These are phyloP conservation scores for Drosophila arizonae DNA, from an alignment of 1,140 invertebrate genomes.

Conservation along the genomic window DNA sequence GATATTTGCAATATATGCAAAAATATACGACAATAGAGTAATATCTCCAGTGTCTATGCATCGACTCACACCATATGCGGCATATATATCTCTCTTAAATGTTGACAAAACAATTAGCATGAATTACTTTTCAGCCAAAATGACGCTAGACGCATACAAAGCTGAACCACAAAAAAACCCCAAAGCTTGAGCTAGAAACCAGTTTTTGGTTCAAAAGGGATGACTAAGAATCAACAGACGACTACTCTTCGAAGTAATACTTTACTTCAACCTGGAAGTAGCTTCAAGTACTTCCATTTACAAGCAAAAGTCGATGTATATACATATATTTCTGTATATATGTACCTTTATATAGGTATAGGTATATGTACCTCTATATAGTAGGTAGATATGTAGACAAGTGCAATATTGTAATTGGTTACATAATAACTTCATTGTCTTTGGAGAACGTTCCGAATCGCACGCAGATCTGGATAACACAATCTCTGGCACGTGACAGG, in stretches of 20 bases:
- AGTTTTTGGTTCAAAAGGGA: constrained; percentile 30
- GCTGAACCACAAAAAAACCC: constrained; percentile 27
- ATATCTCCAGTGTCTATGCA: background rate
- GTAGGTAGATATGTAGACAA: background rate
- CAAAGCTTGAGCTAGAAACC: constrained; percentile 39
- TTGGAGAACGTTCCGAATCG: constrained; percentile 15
- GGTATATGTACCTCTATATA: background rate
- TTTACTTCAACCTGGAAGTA: background rate
- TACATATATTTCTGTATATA: too few relatives aligned
- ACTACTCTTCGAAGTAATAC: background rate
- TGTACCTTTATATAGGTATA: too few relatives aligned
- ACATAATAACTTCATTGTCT: constrained; percentile 8
- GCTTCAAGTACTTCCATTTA: background rate
- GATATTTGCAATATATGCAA: background rate
- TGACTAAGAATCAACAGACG: constrained; percentile 32
- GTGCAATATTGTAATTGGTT: constrained; percentile 11
- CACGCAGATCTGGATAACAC: constrained; percentile 39
- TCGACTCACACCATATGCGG: background rate
- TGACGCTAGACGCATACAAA: constrained; percentile 26
- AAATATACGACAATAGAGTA: constrained; percentile 1
- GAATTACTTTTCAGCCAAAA: constrained; percentile 44
- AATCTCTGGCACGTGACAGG: constrained; percentile 21
- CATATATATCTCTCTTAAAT: constrained; percentile 41
- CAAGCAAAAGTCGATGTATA: background rate
- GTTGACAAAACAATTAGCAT: constrained; percentile 67